These are phyloP conservation scores for Siniperca knerii DNA, from an alignment of 2,113 vertebrate species.

Conservation along the genomic window DNA sequence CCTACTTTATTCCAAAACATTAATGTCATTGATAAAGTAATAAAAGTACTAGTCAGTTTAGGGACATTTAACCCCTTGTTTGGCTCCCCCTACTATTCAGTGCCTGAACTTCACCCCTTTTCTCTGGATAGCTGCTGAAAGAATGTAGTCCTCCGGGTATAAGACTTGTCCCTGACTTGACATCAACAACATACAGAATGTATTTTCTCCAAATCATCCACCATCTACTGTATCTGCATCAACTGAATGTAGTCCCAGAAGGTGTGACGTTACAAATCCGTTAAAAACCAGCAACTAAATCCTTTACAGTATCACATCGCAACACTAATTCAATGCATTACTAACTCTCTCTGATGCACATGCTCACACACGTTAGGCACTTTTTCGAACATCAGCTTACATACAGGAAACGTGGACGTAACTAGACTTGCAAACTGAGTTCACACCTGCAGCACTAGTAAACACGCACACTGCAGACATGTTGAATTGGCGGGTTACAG, in stretches of 20 bases:
- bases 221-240: background rate
- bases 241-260: conserved; percentile 46
- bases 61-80: background rate
- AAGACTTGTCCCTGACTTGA: background rate
- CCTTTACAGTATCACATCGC: background rate
- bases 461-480: conserved; percentile 35
- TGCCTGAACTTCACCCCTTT: conserved; percentile 17
- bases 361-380: conserved; percentile 42
- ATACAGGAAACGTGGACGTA: background rate
- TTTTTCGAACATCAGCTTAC: conserved; percentile 15
- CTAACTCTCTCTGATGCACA: conserved; percentile 31
- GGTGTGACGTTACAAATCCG: background rate
- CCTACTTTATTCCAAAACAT: background rate
- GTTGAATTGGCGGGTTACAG: background rate
- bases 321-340: conserved; percentile 40
- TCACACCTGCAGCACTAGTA: conserved; percentile 14
- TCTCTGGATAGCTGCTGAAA: background rate
- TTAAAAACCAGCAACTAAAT: background rate
- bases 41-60: background rate
- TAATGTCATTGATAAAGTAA: background rate
- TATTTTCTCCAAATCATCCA: conserved; percentile 25
- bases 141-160: conserved; percentile 28
- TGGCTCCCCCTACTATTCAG: background rate
- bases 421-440: background rate
- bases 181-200: conserved; percentile 41